Conservation (phyloP, 2,888 invertebrate species). For the Pseudococcus viburni region DNA sequence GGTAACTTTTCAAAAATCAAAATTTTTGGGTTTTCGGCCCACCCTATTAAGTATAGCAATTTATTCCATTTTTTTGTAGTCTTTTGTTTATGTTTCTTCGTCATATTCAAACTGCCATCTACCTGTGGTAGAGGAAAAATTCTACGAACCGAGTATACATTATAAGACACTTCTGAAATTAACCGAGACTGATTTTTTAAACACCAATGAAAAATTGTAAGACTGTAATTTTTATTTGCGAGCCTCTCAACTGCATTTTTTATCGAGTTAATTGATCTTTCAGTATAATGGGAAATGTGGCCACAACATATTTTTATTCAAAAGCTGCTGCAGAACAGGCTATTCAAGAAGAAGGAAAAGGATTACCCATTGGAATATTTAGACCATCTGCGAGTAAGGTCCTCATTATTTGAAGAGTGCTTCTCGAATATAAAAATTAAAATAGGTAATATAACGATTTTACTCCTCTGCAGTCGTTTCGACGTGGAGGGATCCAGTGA, state of each 20-base stretch:
- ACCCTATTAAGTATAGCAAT: background rate
- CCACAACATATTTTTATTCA: constrained; percentile 50
- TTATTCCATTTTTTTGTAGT: background rate
- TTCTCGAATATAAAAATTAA: background rate
- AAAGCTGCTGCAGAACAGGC: constrained; percentile 57
- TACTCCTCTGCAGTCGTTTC: constrained; percentile 37
- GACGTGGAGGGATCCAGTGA: constrained; percentile 55
- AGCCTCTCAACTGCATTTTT: background rate
- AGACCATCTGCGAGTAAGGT: constrained; percentile 60
- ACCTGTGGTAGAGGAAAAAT: constrained; percentile 52
- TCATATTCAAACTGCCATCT: constrained; percentile 53
- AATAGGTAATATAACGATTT: background rate
- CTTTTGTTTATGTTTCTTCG: constrained; percentile 53
- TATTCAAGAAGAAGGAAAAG: constrained; percentile 20
- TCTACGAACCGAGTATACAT: constrained; percentile 39
- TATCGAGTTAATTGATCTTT: background rate
- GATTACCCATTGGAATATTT: constrained; percentile 48
- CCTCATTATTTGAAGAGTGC: background rate
- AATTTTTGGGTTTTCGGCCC: too few species aligned
- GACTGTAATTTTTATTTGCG: background rate
- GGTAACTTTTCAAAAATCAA: too few species aligned
- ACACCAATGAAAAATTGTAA: constrained; percentile 36
- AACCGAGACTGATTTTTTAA: constrained; percentile 42
- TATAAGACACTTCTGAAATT: constrained; percentile 54
- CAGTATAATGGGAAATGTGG: constrained; percentile 51